Evolutionary conservation across 2,888 invertebrate genomes (phyloP), one percentile per base, ranked within the genome.

Genomic region (Rapana venosa): DNA sequence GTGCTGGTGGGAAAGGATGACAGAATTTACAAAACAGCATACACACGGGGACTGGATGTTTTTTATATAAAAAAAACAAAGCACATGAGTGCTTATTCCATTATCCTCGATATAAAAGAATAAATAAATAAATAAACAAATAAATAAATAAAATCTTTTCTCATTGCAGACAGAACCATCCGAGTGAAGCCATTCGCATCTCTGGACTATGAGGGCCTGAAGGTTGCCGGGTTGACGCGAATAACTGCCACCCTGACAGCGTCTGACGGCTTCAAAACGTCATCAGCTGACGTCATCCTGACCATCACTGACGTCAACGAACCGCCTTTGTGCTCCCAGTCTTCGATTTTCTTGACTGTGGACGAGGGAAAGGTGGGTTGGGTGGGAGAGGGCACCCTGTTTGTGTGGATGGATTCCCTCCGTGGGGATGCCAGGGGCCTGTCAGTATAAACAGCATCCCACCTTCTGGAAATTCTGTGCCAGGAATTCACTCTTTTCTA

Each of bases 271-370:
- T 61, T 32, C 56, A 84, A 84, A 26, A 83, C 83, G 83, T 83
- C 83, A 83, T 83, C 83, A 26, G 83, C 32, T 35, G 35, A 83
- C 83, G 83, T 91, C 17, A 88, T 74, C 61, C 35, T 90, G n/a
- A 36, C 87, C 36, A 87, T 91, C 70, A 88, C n/a, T 20, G 86
- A 91, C 70, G 83, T 88, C 79, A 90, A 90, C 47, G 91, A 91
- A 83, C 88, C 87, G 17, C 88, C 88, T 6, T 36, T 30, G 32
- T 85, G 32, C 22, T 81, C 22, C 4, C 88, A 81, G 56, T 11
- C 88, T 17, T 61, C 32, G 8, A 20, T 61, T 15, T 85, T 85
- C 26, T 20, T 91, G 6, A 70, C 70, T 56, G 85, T 88, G 1
- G 70, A 87, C 30, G 91, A 91, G 56, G 91, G 88, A 61, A 36